A percentile compares a stretch with the other conserved stretches of the same genome.
Conservation (phyloP, 1,140 invertebrate species). For the Galleria mellonella region DNA sequence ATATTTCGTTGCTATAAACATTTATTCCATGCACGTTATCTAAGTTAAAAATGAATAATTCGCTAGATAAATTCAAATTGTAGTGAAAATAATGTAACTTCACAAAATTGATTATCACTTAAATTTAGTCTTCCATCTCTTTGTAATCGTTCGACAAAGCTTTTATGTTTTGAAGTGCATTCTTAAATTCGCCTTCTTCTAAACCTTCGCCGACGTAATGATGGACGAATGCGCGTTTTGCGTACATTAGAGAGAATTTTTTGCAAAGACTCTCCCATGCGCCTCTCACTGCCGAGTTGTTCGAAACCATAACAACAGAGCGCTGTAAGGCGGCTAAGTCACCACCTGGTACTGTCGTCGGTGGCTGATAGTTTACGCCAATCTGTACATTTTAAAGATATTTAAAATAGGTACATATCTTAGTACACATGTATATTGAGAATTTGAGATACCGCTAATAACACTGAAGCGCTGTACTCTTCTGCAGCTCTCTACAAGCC, state of each 20-base stretch:
- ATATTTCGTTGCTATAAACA: too few species aligned
- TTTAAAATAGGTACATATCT: conserved; percentile 4
- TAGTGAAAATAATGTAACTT: neutral
- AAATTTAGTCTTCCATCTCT: conserved; percentile 36
- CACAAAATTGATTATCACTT: too few species aligned
- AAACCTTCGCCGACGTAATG: conserved; percentile 88
- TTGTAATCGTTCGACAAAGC: conserved; percentile 81
- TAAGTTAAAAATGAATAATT: too few species aligned
- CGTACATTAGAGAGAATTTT: conserved; percentile 85
- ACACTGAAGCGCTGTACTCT: too few species aligned
- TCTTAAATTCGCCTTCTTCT: conserved; percentile 83
- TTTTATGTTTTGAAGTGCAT: conserved; percentile 83
- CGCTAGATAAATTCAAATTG: too few species aligned
- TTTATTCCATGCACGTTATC: too few species aligned
- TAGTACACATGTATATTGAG: too few species aligned
- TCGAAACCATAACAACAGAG: conserved; percentile 84
- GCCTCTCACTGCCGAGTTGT: conserved; percentile 84
- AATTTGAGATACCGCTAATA: too few species aligned
- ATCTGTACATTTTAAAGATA: conserved; percentile 61
- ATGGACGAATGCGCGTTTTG: conserved; percentile 85
- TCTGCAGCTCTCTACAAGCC: too few species aligned
- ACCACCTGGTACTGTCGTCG: conserved; percentile 82
- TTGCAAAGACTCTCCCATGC: conserved; percentile 81
- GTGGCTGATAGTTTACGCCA: conserved; percentile 83
- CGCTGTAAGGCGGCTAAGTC: conserved; percentile 81